Base-by-base conservation (phyloP, 2,888 invertebrate genomes). In the Muschampia plurimacula region DNA sequence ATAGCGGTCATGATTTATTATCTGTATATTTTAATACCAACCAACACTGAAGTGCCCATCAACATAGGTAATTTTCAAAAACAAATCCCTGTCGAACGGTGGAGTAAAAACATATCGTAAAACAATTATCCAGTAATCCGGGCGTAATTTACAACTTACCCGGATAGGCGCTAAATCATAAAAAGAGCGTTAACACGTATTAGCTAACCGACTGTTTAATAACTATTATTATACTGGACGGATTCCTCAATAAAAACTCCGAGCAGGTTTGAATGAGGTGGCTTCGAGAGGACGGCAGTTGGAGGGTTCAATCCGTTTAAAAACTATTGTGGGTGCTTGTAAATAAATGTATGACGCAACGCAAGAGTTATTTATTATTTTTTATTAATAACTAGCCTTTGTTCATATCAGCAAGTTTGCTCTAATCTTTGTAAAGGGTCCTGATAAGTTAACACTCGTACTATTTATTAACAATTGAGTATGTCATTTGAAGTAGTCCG, bases 221-320 rank as follows among this genome's bases (percentile, higher is more conserved):
- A 91, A 92, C 92, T 92, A 89, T 93, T 91, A 93, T 93, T 93
- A 92, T 86, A 86, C 81, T 87, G 87, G 87, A 90, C 89, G 89
- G 90, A 91, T 89, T 89, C 89, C 85, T 82, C 81, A 83, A 89
- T 89, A 88, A 88, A 78, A 79, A 72, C 32, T 52, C 28, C 9
- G 32, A 32, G 57, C 57, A 32, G 57, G 57, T 59, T 59, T 39
- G 36, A 36, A 36, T 28, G 60, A 60, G 60, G 57, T 10, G 22
- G 57, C 28, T 32, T 32, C 32, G 9, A 7, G 41, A 41, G 41
- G 52, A 52, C 52, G 52, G 6, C 7, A 15, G 52, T 10, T 59
- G 28, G 32, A 32, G 57, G 57, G 57, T 28, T 59, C 12, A 10
- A 32, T 59, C 6, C 3, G 32, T 28, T 22, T 57, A 57, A 22